Evolutionary conservation across 2,888 invertebrate genomes (phyloP).

Genomic region (Ashinkailepas kermadecensis): DNA sequence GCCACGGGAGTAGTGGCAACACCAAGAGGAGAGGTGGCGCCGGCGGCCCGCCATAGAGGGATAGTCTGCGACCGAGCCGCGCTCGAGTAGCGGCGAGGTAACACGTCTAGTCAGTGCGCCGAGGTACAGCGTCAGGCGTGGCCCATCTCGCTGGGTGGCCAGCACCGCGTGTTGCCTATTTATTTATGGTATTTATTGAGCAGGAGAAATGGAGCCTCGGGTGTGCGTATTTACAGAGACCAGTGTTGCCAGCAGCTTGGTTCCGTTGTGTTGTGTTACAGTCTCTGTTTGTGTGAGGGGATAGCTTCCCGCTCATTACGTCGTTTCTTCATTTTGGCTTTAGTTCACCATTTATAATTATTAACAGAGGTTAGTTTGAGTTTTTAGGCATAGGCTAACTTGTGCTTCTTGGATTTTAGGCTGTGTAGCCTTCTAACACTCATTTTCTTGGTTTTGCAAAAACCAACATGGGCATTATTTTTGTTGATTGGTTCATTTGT

Average conservation of each 20-base stretch:
- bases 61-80: background rate
- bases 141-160: background rate
- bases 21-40: background rate
- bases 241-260: conserved; percentile 18
- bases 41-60: background rate
- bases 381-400: conserved; percentile 19
- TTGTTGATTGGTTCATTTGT: conserved; percentile 19
- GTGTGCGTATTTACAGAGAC: conserved; percentile 14
- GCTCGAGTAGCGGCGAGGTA: background rate
- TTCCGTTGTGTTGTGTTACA: conserved; percentile 14
- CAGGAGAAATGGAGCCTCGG: conserved; percentile 11
- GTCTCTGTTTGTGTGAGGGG: conserved; percentile 10
- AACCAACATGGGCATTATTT: conserved; percentile 10
- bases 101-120: background rate
- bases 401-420: background rate
- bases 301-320: background rate
- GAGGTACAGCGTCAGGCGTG: background rate
- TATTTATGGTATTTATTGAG: conserved; percentile 19
- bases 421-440: conserved; percentile 21
- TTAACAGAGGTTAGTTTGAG: conserved; percentile 14
- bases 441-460: conserved; percentile 17
- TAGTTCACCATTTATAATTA: conserved; percentile 6
- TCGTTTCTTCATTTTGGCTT: conserved; percentile 15
- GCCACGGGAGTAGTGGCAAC: background rate
- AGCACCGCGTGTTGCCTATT: conserved; percentile 8